Base-by-base conservation (phyloP, 2,888 invertebrate genomes). In the Zelleria hepariella region DNA sequence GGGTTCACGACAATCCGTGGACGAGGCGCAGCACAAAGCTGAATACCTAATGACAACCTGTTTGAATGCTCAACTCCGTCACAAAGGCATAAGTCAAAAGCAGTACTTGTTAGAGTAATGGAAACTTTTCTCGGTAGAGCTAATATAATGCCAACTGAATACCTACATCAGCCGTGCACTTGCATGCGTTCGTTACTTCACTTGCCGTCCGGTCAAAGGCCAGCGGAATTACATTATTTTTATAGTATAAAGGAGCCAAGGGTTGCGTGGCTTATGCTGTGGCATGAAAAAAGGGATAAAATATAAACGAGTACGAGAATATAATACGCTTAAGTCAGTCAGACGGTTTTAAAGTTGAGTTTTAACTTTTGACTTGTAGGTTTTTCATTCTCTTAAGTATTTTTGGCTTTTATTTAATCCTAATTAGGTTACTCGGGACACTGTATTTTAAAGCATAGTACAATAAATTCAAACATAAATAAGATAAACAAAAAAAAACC, bases 21-120 rank as follows among this genome's bases (percentile, higher is more conserved):
- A 56, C 57, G 59, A 58, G 57, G 56, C 57, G 59, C 25, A 47
- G 48, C 24, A 61, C 58, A 60, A 62, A 58, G 58, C 57, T 51
- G 60, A 62, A 62, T 61, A 49, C 58, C 58, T 62, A 60, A 62
- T 60, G 62, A 61, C 61, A 59, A 61, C 61, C 61, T 61, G 61
- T 61, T 61, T 59, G 61, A 59, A 61, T 59, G 59, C 25, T 10
- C 49, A 51, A 53, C 58, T 59, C 52, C 21, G 52, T 53, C 47
- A 59, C 59, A 59, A 59, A 59, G 48, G 59, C 55, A 32, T 53
- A 58, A 42, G 59, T 54, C 47, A 51, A 59, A 58, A 54, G 54
- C 58, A 58, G 58, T 20, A 25, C 47, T 58, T 20, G 48, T 49
- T 49, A 58, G 49, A 26, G 58, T 58, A 49, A 58, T 49, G 58